Evolutionary conservation across 2,888 invertebrate genomes (phyloP).

Genomic region (Herminia tarsipennalis): DNA sequence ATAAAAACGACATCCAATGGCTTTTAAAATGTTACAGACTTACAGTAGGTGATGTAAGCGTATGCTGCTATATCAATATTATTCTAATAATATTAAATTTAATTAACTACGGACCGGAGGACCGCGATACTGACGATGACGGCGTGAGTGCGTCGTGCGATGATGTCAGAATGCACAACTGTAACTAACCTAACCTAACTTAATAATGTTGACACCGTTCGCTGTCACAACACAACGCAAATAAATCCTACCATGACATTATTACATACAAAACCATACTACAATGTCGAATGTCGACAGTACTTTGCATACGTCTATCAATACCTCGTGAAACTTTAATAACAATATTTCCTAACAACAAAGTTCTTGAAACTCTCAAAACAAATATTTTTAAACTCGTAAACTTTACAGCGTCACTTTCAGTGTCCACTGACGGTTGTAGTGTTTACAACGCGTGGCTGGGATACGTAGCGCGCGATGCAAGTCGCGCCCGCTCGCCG

Average conservation of each 20-base stretch:
- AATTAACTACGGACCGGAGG: conserved; percentile 17
- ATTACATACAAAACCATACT: conserved; percentile 14
- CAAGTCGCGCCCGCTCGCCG: conserved; percentile 17
- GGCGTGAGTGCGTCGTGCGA: conserved; percentile 28
- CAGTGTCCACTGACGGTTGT: conserved; percentile 23
- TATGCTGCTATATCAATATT: no score
- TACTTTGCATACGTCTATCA: background rate
- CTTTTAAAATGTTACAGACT: conserved; percentile 1
- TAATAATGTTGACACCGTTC: conserved; percentile 27
- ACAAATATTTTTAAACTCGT: conserved; percentile 31
- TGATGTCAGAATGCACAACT: conserved; percentile 44
- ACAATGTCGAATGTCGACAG: background rate
- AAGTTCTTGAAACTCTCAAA: conserved; percentile 11
- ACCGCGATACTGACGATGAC: conserved; percentile 24
- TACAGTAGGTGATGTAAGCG: no score
- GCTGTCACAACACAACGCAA: conserved; percentile 12
- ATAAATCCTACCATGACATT: conserved; percentile 18
- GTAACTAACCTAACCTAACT: conserved; percentile 48
- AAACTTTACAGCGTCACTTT: conserved; percentile 33
- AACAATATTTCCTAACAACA: background rate
- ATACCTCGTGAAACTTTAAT: background rate
- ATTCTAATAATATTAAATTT: background rate
- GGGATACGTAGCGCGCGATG: conserved; percentile 9
- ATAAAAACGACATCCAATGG: background rate
- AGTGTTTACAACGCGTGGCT: conserved; percentile 17